Base-by-base conservation (phyloP, 1,140 invertebrate species). In the Parapsyche elsis region DNA sequence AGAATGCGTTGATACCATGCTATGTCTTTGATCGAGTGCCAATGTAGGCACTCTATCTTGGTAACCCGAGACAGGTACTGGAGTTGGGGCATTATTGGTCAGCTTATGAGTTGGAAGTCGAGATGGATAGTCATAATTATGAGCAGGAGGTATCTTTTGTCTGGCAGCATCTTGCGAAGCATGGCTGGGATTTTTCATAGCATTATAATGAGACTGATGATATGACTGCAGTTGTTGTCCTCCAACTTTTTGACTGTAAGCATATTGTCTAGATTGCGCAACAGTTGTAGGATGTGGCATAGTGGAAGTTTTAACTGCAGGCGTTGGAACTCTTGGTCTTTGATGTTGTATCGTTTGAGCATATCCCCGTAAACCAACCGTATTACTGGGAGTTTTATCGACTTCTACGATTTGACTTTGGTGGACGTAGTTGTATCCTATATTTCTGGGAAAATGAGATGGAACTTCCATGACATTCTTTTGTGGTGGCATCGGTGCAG, bases 31-130 rank as follows among this genome's bases (percentile, higher is more conserved):
- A 24, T 83, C 81, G 7, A 57, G 1, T 53, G 38, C 30, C 24
- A 71, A 21, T 10, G 79, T 7, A 23, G 76, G 59, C 23, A 81
- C 44, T 73, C 81, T 80, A 19, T 83, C 81, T 49, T 79, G 80
- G 57, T 83, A 83, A 23, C n/a, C 57, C 24, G 78, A 10, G 10
- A 71, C 53, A 24, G 78, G 45, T 1, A 71, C 45, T 7, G 75
- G 21, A 12, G 78, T 24, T 16, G 38, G 21, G 59, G 59, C 57
- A 59, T 77, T 79, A 38, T 59, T 76, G 12, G 74, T 21, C 5
- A 59, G 19, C 53, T 82, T 80, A 44, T 79, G 77, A 9, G 57
- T 49, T 57, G 81, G 67, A 24, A 78, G 14, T 10, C 74, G 70
- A 16, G 71, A 45, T 7, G 71, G 1, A 71, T 82, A 82, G 44